phyloP scores from a whole-genome alignment of 2,888 invertebrate species.

The Timema podura region DNA sequence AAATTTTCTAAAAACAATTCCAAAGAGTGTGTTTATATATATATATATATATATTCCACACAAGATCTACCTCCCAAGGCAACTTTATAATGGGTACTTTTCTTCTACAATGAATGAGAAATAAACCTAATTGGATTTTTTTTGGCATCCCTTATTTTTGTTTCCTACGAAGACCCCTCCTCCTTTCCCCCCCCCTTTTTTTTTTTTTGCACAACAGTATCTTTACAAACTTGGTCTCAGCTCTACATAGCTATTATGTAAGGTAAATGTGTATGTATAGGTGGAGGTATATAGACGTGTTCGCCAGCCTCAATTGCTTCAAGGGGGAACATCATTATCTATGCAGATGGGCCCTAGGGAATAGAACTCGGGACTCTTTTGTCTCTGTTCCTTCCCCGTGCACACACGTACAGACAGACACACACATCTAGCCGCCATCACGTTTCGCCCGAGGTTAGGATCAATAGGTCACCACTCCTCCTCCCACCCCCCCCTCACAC shows the following conservation, averaged over 20 bases:
- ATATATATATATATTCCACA: too few relatives aligned
- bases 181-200: background rate
- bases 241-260: too few relatives aligned
- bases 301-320: constrained; percentile 28
- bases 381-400: constrained; percentile 27
- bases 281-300: background rate
- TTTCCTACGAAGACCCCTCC: background rate
- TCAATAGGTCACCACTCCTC: constrained; percentile 31
- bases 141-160: background rate
- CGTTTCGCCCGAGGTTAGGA: constrained; percentile 29
- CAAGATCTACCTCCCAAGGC: background rate
- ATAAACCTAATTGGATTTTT: constrained; percentile 26
- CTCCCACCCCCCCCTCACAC: constrained; percentile 9
- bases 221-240: too few relatives aligned
- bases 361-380: constrained; percentile 34
- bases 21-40: too few relatives aligned
- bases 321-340: constrained; percentile 43
- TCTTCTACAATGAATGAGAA: constrained; percentile 27
- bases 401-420: constrained; percentile 8
- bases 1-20: too few relatives aligned
- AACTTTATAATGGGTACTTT: constrained; percentile 23
- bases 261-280: too few relatives aligned
- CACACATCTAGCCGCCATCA: constrained; percentile 27
- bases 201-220: too few relatives aligned
- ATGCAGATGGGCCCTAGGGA: constrained; percentile 45